phyloP scores from a whole-genome alignment of 2,797 vertebrate genomes.

The Platalea minor region DNA sequence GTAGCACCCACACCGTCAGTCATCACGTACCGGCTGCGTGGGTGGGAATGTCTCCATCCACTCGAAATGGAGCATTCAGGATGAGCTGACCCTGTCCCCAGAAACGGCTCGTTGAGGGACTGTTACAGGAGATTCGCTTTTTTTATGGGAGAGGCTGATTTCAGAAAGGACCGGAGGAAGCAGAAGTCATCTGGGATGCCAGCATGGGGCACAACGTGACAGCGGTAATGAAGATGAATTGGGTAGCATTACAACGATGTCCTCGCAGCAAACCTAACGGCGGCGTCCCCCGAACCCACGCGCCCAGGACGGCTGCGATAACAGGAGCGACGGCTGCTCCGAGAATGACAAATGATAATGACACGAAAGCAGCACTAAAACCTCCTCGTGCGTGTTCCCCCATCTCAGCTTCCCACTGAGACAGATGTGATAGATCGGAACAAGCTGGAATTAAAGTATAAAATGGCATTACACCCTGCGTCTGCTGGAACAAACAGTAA shows the following conservation, averaged over 20 bases:
- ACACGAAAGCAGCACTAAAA: neutral
- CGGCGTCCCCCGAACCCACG: fast-evolving
- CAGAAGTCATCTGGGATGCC: neutral
- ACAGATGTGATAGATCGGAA: neutral
- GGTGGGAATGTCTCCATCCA: neutral
- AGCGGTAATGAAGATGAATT: neutral
- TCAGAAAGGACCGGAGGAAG: neutral
- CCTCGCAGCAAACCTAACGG: neutral
- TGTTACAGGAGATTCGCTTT: neutral
- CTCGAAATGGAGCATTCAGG: neutral
- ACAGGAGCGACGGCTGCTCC: neutral
- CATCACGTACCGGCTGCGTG: fast-evolving
- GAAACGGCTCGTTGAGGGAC: neutral
- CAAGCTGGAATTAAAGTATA: neutral
- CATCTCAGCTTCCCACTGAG: neutral
- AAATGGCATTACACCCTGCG: neutral
- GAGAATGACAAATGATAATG: neutral
- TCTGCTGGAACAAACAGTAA: neutral
- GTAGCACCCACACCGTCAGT: neutral
- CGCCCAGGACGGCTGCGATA: neutral
- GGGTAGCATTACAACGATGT: fast-evolving
- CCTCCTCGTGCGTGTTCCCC: neutral
- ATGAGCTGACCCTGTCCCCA: neutral
- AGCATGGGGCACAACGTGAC: fast-evolving
- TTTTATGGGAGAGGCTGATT: neutral